A percentile compares a stretch with the other conserved stretches of the same genome.
Evolutionary conservation across 2,797 vertebrate species (phyloP).

Genomic region (Pseudochirops corinnae): DNA sequence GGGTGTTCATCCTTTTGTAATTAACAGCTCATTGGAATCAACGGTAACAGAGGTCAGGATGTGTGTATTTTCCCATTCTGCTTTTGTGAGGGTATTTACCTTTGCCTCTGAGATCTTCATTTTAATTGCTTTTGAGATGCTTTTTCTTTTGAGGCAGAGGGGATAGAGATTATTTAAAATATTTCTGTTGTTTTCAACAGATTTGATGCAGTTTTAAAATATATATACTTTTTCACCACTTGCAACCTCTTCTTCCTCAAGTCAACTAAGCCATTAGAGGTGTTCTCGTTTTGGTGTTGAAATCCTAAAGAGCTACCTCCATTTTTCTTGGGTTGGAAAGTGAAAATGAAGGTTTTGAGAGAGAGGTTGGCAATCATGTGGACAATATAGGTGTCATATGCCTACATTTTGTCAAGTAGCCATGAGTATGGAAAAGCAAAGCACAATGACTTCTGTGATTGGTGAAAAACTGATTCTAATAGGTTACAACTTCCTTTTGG

Average conservation of each 20-base stretch:
- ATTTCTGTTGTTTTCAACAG: conserved; percentile 66
- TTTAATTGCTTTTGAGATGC: conserved; percentile 79
- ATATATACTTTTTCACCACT: not conserved
- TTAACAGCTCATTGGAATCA: conserved; percentile 82
- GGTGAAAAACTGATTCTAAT: not conserved
- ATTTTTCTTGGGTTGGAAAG: conserved; percentile 32
- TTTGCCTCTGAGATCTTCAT: conserved; percentile 70
- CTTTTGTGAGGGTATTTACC: conserved; percentile 61
- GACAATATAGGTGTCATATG: conserved; percentile 8
- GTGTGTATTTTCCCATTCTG: conserved; percentile 74
- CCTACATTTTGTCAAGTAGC: conserved; percentile 49
- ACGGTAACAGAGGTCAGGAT: conserved; percentile 71
- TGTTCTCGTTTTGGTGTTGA: conserved; percentile 38
- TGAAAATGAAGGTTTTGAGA: conserved; percentile 50
- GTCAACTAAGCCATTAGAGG: conserved; percentile 38
- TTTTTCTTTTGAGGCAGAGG: conserved; percentile 66
- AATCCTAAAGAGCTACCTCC: conserved; percentile 24
- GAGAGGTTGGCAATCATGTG: conserved; percentile 32
- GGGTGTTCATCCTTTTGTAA: conserved; percentile 80
- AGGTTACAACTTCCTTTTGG: conserved; percentile 7
- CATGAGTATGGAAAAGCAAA: conserved; percentile 27
- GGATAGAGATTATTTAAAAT: conserved; percentile 57
- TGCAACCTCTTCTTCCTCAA: not conserved
- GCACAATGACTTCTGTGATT: conserved; percentile 8
- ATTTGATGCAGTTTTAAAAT: conserved; percentile 38